Conservation (phyloP, 2,113 vertebrate species). For the Scolopax mira region DNA sequence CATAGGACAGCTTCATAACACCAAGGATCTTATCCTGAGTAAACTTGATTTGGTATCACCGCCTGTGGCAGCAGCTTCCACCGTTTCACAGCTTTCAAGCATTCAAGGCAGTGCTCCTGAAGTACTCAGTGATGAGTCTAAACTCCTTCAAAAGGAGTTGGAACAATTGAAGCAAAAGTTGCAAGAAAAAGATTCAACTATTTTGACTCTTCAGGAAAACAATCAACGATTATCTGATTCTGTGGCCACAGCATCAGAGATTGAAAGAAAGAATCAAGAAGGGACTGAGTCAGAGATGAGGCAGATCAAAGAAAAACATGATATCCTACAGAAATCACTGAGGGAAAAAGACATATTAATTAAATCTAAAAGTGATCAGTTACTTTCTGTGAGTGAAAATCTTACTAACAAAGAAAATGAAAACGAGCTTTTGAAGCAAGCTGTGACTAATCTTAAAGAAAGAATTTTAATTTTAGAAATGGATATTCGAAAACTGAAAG, state of each 20-base stretch:
- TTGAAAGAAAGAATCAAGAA: slow-evolving; percentile 78
- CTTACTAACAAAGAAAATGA: slow-evolving; percentile 91
- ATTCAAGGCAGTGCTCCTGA: background rate
- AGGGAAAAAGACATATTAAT: slow-evolving; percentile 95
- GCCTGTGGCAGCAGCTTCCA: background rate
- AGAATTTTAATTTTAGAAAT: slow-evolving; percentile 88
- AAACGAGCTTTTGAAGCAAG: slow-evolving; percentile 94
- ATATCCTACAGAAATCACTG: slow-evolving; percentile 85
- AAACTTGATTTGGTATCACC: slow-evolving; percentile 84
- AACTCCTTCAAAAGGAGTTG: slow-evolving; percentile 72
- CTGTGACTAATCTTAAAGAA: slow-evolving; percentile 96
- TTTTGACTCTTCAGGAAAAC: slow-evolving; percentile 91
- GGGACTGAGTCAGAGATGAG: slow-evolving; percentile 76
- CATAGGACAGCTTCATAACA: slow-evolving; percentile 88
- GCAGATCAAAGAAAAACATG: slow-evolving; percentile 81
- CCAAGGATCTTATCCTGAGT: slow-evolving; percentile 88
- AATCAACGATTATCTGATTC: slow-evolving; percentile 88
- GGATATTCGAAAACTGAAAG: slow-evolving; percentile 87
- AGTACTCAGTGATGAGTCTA: slow-evolving; percentile 37
- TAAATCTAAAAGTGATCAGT: slow-evolving; percentile 92
- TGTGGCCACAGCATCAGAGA: slow-evolving; percentile 77
- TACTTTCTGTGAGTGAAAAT: slow-evolving; percentile 83
- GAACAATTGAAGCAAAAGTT: slow-evolving; percentile 73
- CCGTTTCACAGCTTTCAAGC: background rate
- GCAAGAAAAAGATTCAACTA: slow-evolving; percentile 81